Evolutionary conservation across 2,888 invertebrate species (phyloP), one percentile per base, ranked within the genome.

Genomic region (Drosophila pseudotakahashii): DNA sequence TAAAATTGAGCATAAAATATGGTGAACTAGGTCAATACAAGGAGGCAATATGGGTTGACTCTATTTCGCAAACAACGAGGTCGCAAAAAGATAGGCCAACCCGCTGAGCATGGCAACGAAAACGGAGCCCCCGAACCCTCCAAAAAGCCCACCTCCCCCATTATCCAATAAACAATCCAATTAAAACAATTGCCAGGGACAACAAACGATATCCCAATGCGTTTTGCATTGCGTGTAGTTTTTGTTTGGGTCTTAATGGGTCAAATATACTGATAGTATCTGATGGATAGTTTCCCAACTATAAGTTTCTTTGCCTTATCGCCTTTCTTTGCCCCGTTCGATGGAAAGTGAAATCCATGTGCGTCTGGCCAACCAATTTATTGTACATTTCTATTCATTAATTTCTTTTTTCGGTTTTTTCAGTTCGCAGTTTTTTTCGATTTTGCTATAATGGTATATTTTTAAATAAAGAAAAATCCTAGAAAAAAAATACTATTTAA

Each of bases 101-200:
- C 73, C 73, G 55, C 51, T 51, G 62, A 9, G 75, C 78, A 76
- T 83, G 68, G 74, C 66, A 80, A 81, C 83, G 37, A 36, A 32
- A 48, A n/a, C 34, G 13, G n/a, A 7, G 11, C 42, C 41, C 41
- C 44, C 16, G 26, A 42, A 45, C 45, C 47, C 47, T 7, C 30
- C 30, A 7, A 30, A 10, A 64, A 48, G 39, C 39, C 48, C 34
- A 44, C 39, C 48, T 48, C 14, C 52, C 53, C 47, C n/a, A 13
- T 51, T 54, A 41, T 9, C 53, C 62, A 42, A 81, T 81, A 83
- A 87, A 84, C 87, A 83, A 86, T 79, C 76, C 79, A 87, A 87
- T 83, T 84, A 83, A 81, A 77, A 72, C 85, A 87, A 79, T 75
- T 84, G 70, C 58, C 87, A 77, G 84, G 87, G 76, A 76, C 77